These are phyloP conservation scores for Hyles vespertilio DNA, from an alignment of 1,140 invertebrate genomes.

Conservation along the genomic window DNA sequence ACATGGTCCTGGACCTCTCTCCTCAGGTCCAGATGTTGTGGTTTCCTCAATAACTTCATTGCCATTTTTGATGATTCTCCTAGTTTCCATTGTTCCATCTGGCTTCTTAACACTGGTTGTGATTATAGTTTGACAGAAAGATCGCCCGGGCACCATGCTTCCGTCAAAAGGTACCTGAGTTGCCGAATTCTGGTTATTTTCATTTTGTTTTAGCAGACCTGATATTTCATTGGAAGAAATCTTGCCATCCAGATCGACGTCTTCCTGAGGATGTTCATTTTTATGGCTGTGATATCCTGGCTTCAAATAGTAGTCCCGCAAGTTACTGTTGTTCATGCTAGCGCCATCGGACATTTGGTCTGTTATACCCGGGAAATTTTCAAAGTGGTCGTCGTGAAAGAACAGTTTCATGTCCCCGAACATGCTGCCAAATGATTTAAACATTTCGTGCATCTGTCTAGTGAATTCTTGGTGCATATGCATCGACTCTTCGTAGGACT, in stretches of 20 bases:
- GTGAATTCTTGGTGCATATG: constrained; percentile 51
- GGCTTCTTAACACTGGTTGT: constrained; percentile 63
- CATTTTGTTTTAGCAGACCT: constrained; percentile 52
- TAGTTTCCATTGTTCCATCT: constrained; percentile 58
- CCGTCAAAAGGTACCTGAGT: constrained; percentile 43
- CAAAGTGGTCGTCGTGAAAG: constrained; percentile 41
- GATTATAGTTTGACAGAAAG: constrained; percentile 64
- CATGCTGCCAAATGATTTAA: constrained; percentile 52
- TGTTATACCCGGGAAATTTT: constrained; percentile 18
- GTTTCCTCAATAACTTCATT: constrained; percentile 62
- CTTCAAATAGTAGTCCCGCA: constrained; percentile 63
- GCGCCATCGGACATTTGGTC: constrained; percentile 30
- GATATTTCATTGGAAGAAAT: constrained; percentile 62
- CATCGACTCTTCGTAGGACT: constrained; percentile 35
- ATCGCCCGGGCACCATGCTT: constrained; percentile 41
- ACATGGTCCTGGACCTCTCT: constrained; percentile 18
- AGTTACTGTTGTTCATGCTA: constrained; percentile 38
- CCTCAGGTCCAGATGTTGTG: constrained; percentile 41
- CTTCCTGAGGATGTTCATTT: constrained; percentile 35
- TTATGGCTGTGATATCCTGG: constrained; percentile 51
- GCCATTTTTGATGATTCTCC: constrained; percentile 58
- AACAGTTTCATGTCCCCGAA: constrained; percentile 57
- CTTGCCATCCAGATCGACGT: constrained; percentile 61
- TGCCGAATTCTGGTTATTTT: constrained; percentile 23
- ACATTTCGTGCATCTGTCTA: constrained; percentile 59